phyloP scores from a whole-genome alignment of 2,888 invertebrate genomes.

The Sinotaia quadrata region DNA sequence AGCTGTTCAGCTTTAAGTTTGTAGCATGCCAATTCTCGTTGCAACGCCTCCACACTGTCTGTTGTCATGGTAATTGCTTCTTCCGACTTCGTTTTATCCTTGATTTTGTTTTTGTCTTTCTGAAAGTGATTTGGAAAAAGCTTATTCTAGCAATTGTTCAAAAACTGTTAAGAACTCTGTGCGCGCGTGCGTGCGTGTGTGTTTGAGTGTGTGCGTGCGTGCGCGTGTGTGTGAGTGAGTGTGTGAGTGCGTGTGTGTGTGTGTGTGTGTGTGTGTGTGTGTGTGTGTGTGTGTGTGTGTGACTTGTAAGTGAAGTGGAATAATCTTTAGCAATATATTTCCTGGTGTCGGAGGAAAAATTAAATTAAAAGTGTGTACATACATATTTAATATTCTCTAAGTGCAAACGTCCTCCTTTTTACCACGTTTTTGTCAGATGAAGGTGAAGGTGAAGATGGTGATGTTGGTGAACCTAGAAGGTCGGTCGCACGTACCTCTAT shows the following conservation, averaged over 20 bases:
- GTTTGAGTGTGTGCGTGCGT: no score
- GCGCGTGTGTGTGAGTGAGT: constrained; percentile 8
- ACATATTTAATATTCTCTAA: no score
- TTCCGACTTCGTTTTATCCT: no score
- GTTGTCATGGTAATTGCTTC: constrained; percentile 32
- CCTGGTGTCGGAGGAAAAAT: no score
- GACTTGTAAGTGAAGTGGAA: no score
- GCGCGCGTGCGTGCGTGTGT: not conserved
- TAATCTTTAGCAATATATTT: no score
- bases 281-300: no score
- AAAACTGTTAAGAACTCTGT: constrained; percentile 2
- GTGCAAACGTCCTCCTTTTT: no score
- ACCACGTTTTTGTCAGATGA: no score
- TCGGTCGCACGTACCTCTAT: constrained; percentile 21
- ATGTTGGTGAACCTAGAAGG: no score
- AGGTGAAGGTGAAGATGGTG: not conserved
- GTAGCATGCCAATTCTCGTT: constrained; percentile 45
- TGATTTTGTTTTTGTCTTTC: constrained; percentile 9
- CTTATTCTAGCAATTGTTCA: no score
- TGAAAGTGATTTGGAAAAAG: not conserved
- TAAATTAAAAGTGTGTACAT: no score
- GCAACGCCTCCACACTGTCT: constrained; percentile 5
- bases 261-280: not conserved
- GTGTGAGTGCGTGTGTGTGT: not conserved
- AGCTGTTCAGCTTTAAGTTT: constrained; percentile 56